These are phyloP conservation scores for Isoperla grammatica DNA, from an alignment of 2,888 invertebrate species.

Conservation along the genomic window DNA sequence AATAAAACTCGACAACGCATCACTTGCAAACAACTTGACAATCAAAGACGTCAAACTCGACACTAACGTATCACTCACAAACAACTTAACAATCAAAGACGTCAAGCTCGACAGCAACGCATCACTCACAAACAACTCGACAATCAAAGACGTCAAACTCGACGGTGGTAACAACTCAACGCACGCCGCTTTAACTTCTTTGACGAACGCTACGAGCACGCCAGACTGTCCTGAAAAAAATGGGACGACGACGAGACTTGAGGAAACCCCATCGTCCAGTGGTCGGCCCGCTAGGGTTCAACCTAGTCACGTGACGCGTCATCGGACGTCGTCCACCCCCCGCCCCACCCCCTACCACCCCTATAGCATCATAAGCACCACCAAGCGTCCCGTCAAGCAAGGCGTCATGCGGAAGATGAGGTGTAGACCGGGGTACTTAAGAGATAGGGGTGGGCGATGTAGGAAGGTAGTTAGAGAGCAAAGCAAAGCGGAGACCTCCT, in stretches of 20 bases:
- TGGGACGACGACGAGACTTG: background rate
- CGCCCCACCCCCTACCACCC: background rate
- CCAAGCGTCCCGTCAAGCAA: background rate
- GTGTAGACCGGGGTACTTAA: conserved; percentile 8
- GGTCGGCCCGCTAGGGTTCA: background rate
- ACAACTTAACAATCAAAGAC: background rate
- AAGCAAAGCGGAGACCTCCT: too few relatives aligned
- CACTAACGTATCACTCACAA: background rate
- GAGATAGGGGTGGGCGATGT: background rate
- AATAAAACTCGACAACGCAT: background rate
- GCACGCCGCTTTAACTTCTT: too few relatives aligned
- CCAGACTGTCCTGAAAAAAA: background rate
- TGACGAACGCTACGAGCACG: background rate
- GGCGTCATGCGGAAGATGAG: conserved; percentile 1
- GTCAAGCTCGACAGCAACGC: background rate
- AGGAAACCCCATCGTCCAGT: background rate
- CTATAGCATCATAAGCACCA: background rate
- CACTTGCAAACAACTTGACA: background rate
- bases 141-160: background rate
- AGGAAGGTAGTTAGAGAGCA: background rate
- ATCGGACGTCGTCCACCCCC: background rate
- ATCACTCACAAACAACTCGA: background rate
- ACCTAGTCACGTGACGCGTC: background rate
- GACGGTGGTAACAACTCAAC: too few relatives aligned
- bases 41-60: background rate